Evolutionary conservation across 2,797 vertebrate genomes (phyloP).

Genomic region (Ibycter americanus): DNA sequence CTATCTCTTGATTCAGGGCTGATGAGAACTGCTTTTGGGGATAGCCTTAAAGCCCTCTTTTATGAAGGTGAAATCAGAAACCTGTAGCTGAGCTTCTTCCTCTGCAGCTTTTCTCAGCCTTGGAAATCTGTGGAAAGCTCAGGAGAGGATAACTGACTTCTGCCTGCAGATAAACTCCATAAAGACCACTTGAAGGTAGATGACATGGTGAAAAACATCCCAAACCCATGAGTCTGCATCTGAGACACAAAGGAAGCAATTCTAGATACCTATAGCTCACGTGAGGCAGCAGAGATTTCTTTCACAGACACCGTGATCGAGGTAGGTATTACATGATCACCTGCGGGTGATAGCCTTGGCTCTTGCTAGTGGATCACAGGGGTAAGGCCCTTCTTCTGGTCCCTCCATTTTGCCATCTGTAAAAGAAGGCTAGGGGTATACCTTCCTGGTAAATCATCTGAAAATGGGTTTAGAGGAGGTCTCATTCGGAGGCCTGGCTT

Average conservation of each 20-base stretch:
- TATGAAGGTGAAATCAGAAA: not conserved
- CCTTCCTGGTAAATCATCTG: not conserved
- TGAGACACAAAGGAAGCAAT: not conserved
- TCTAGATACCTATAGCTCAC: not conserved
- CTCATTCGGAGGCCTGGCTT: not conserved
- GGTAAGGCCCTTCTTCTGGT: not conserved
- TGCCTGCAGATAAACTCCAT: not conserved
- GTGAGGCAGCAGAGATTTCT: not conserved
- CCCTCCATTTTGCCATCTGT: not conserved
- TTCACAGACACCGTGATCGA: not conserved
- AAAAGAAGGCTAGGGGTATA: not conserved
- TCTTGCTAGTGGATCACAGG: not conserved
- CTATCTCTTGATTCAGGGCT: not conserved
- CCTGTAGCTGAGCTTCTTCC: not conserved
- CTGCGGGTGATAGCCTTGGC: not conserved
- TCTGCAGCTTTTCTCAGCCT: not conserved
- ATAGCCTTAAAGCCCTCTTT: not conserved
- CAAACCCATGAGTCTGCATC: not conserved
- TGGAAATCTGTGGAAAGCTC: not conserved
- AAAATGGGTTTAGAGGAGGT: not conserved
- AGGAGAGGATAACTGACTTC: not conserved
- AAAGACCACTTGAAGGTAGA: not conserved
- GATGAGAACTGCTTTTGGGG: not conserved
- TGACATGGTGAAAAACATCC: not conserved
- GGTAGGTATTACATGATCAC: not conserved